Evolutionary conservation across 2,888 invertebrate genomes (phyloP).

Genomic region (Norana najaformis): DNA sequence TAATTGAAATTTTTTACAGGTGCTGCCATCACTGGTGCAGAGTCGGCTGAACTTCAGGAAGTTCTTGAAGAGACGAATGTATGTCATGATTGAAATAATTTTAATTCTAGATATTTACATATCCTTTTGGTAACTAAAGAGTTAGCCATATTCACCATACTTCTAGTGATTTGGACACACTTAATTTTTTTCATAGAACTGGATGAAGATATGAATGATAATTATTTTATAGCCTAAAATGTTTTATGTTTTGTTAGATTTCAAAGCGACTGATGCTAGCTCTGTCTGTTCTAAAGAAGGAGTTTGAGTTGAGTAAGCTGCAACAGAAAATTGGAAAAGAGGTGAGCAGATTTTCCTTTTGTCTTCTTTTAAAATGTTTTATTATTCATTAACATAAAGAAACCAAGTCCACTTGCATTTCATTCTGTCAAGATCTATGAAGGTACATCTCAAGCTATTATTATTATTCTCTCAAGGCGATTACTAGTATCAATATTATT

Average conservation of each 20-base stretch:
- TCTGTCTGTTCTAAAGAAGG: constrained; percentile 90
- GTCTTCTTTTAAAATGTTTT: neutral
- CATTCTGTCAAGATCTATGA: too few relatives aligned
- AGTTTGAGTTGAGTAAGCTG: constrained; percentile 88
- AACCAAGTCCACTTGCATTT: neutral
- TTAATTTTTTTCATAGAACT: neutral
- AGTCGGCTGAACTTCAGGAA: constrained; percentile 86
- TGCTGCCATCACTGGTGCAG: constrained; percentile 85
- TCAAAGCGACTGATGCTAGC: constrained; percentile 87
- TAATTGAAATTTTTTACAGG: constrained; percentile 49
- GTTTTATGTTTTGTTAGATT: constrained; percentile 73
- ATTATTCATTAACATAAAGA: neutral
- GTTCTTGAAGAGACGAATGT: constrained; percentile 92
- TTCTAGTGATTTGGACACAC: neutral
- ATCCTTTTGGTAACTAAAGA: neutral
- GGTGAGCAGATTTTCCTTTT: constrained; percentile 47
- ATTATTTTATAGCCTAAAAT: constrained; percentile 32
- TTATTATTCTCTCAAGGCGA: too few relatives aligned
- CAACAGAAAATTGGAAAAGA: constrained; percentile 90
- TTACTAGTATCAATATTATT: too few relatives aligned
- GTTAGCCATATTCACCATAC: neutral
- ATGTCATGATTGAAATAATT: constrained; percentile 57
- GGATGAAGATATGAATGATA: constrained; percentile 14
- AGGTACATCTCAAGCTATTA: too few relatives aligned
- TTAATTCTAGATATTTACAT: neutral